These are phyloP conservation scores for Alosa sapidissima DNA, from an alignment of 2,797 vertebrate genomes.

Conservation along the genomic window DNA sequence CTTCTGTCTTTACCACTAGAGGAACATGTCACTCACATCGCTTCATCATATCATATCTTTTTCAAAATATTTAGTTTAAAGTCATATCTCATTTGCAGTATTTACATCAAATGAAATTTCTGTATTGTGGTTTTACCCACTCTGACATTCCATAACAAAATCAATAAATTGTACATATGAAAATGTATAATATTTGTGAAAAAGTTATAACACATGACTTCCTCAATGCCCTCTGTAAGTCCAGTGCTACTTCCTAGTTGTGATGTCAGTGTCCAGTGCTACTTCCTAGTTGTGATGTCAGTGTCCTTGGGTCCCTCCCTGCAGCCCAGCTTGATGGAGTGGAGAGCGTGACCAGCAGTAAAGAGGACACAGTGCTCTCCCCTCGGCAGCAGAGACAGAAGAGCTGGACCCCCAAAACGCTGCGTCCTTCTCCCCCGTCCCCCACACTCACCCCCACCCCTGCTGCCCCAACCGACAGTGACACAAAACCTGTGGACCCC, in stretches of 20 bases:
- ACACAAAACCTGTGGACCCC: constrained; percentile 78
- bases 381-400: constrained; percentile 76
- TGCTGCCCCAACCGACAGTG: constrained; percentile 60
- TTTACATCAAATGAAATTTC: background rate
- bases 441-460: constrained; percentile 46
- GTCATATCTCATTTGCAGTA: background rate
- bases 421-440: constrained; percentile 67
- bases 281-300: no score
- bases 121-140: background rate
- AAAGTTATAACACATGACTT: no score
- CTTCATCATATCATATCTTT: no score
- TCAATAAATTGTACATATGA: background rate
- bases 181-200: no score
- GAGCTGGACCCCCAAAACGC: constrained; percentile 87
- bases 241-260: no score
- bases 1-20: background rate
- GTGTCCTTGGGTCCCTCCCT: constrained; percentile 43
- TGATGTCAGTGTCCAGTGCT: no score
- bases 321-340: constrained; percentile 90
- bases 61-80: no score
- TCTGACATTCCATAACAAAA: background rate
- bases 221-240: no score
- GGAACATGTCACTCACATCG: background rate
- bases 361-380: constrained; percentile 71
- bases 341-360: constrained; percentile 68